Base-by-base conservation (phyloP, 2,113 vertebrate species). In the Brachirus orientalis region DNA sequence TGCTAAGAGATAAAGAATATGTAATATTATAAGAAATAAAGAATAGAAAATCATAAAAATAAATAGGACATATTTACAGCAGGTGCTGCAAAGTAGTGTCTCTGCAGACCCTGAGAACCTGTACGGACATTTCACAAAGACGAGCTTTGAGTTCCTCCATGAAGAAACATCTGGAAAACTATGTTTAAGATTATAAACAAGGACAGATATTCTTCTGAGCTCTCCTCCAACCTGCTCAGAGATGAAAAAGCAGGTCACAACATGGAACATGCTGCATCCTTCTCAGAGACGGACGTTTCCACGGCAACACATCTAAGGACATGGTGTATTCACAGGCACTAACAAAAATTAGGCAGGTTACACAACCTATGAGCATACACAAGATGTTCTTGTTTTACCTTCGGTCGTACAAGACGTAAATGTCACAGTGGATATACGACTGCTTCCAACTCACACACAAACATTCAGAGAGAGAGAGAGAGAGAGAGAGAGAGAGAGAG, bases 231-330 rank as follows among this genome's bases (percentile, higher is more conserved):
- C 59, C 78, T 60, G 56, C 36, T 72, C 50, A 7, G 18, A 79
- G 62, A 83, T 36, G 67, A 80, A 74, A 48, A 55, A 72, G 75
- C 28, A 18, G 84, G 77, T 87, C 73, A 82, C 65, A 70, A 72
- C 46, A 38, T 63, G 59, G 66, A 63, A 84, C 45, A 17, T 73
- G 69, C 63, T 56, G 28, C 55, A 57, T 63, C 63, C n/a, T n/a
- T n/a, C 63, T 47, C 37, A 75, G 79, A 48, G 71, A 80, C 8
- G 8, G 12, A 57, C 1, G 85, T 91, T 82, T 58, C 90, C 86
- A 89, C 55, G 62, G 88, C 72, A 91, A 90, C 89, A 35, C 57
- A 53, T 83, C 62, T 50, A 18, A 69, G 53, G 70, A 72, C 60
- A 43, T 59, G 38, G 28, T 11, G 33, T 64, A 37, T 52, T 65